Evolutionary conservation across 2,888 invertebrate species (phyloP), one percentile per base, ranked within the genome.

Genomic region (Frankliniella fusca): DNA sequence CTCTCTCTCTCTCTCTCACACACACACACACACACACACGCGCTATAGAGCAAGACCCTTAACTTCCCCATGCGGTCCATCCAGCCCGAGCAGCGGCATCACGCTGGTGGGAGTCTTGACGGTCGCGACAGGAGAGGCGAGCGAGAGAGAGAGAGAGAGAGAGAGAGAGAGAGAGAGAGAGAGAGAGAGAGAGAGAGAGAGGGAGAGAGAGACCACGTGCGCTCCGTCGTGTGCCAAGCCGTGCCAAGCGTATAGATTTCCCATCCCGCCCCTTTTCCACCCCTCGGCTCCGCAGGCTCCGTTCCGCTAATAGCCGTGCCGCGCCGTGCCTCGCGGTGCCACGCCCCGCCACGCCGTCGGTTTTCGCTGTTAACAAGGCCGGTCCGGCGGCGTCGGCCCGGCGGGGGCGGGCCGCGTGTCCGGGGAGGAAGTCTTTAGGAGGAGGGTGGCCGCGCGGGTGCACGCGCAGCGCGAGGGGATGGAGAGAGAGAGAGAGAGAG

Each of bases 51-150:
- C 15, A 54, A 12, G 54, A 9, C 54, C 54, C 12, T 54, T 54
- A 54, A 18, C 54, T 12, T 54, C 15, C 18, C 54, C 54, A 54
- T 54, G 54, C 18, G 54, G 54, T 15, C 54, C 15, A 18, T 15
- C 10, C 10, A 9, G 65, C 65, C 15, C 15, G 20, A 3, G 8
- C 70, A 12, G 23, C 70, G 23, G 70, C 70, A 23, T 27, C 70
- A 27, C 70, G 70, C 88, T 88, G 88, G 88, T 88, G 88, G 88
- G 87, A 86, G 88, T 87, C 87, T 87, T 76, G 70, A 7, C 61
- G 61, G 20, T 8, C 18, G 61, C 5, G 61, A 18, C 12, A n/a
- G 61, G 61, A n/a, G 61, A n/a, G 61, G 61, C 5, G 61, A 18
- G 7, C 0, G 61, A n/a, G 61, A n/a, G 20, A n/a, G 61, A 18